A percentile compares a stretch with the other conserved stretches of the same genome.
phyloP scores from a whole-genome alignment of 92 coral and sea anemone genomes.

The Metridium senile region DNA sequence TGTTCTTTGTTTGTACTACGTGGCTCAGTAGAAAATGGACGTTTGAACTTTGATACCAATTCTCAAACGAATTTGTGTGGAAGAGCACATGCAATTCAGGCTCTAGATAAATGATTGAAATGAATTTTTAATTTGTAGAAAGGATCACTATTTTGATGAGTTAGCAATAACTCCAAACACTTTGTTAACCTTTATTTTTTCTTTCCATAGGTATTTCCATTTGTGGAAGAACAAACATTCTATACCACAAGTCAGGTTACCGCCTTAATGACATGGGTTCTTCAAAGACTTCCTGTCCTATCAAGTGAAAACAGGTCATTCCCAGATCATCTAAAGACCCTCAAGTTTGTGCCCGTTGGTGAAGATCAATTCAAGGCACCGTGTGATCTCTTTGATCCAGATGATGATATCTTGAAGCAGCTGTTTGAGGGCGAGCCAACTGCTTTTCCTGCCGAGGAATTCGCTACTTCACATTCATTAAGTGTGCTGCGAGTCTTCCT shows the following conservation, averaged over 20 bases:
- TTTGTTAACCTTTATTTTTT: neutral
- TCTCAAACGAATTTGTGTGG: no score
- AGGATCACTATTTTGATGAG: no score
- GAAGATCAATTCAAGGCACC: conserved; percentile 77
- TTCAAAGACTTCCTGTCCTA: conserved; percentile 77
- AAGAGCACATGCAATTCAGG: no score
- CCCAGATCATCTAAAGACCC: conserved; percentile 81
- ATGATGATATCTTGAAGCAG: conserved; percentile 73
- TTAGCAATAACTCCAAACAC: no score
- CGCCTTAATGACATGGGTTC: conserved; percentile 89
- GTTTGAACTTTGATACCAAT: no score
- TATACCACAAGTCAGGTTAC: conserved; percentile 76
- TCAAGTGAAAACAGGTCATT: conserved; percentile 79
- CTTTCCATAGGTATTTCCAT: conserved; percentile 66
- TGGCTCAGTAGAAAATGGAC: no score
- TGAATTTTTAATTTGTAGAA: no score
- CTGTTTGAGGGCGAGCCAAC: conserved; percentile 76
- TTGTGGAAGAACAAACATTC: conserved; percentile 61
- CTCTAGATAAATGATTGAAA: no score
- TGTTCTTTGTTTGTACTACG: no score
- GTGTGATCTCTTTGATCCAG: conserved; percentile 86
- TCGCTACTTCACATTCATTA: conserved; percentile 69
- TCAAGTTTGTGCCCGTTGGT: conserved; percentile 80
- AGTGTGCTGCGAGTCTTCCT: conserved; percentile 83
- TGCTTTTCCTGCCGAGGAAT: conserved; percentile 82